Evolutionary conservation across 1,140 invertebrate genomes (phyloP).

Genomic region (Drosophila lini): DNA sequence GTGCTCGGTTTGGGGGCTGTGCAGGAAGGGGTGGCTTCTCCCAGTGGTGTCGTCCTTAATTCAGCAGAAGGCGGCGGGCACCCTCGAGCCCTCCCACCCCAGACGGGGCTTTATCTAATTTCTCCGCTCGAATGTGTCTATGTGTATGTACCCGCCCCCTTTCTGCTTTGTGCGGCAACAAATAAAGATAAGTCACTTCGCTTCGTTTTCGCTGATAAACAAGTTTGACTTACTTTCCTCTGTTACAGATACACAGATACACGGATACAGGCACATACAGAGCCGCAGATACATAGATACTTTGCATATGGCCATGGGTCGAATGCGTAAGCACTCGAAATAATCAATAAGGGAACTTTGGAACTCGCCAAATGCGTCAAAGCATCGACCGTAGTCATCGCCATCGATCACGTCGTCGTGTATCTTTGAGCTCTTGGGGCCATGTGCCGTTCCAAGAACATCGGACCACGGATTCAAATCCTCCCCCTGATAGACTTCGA

Average conservation of each 20-base stretch:
- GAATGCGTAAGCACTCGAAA: slow-evolving; percentile 76
- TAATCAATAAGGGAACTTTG: slow-evolving; percentile 79
- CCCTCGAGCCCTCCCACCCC: slow-evolving; percentile 32
- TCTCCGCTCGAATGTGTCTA: slow-evolving; percentile 61
- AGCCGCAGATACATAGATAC: slow-evolving; percentile 41
- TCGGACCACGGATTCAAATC: slow-evolving; percentile 37
- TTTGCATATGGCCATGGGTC: slow-evolving; percentile 59
- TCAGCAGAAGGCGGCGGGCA: slow-evolving; percentile 51
- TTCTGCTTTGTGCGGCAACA: slow-evolving; percentile 42
- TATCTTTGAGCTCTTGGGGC: slow-evolving; percentile 27
- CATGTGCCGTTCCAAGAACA: slow-evolving; percentile 68
- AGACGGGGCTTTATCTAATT: slow-evolving; percentile 80
- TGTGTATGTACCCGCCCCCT: slow-evolving; percentile 23
- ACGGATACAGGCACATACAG: slow-evolving; percentile 29
- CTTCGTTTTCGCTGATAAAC: slow-evolving; percentile 66
- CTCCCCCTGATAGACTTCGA: slow-evolving; percentile 56
- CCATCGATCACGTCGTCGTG: slow-evolving; percentile 32
- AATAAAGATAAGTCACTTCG: slow-evolving; percentile 68
- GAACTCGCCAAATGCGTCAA: slow-evolving; percentile 62
- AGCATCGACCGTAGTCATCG: slow-evolving; percentile 8
- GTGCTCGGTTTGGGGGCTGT: slow-evolving; percentile 56
- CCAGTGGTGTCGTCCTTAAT: slow-evolving; percentile 50
- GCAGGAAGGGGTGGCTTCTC: slow-evolving; percentile 9
- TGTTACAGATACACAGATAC: slow-evolving; percentile 18
- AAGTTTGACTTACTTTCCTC: slow-evolving; percentile 78